Conservation (phyloP, 2,113 vertebrate genomes). For the Epinephelus fuscoguttatus region DNA sequence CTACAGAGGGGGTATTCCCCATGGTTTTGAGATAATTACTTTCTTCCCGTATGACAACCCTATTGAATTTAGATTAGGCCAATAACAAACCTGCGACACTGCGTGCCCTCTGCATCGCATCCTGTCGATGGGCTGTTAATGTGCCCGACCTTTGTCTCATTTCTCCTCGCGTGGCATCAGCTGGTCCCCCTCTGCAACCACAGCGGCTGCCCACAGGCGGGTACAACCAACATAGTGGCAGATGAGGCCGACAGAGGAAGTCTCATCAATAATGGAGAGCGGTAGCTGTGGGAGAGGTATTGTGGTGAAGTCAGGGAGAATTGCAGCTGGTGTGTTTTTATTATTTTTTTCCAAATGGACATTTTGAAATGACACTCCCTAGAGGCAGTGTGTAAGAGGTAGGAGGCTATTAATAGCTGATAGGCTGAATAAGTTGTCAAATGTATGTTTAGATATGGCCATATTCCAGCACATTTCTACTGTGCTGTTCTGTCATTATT, state of each 20-base stretch:
- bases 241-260: slow-evolving; percentile 68
- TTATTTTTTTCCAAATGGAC: slow-evolving; percentile 71
- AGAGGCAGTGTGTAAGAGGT: slow-evolving; percentile 52
- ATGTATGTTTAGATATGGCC: slow-evolving; percentile 23
- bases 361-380: slow-evolving; percentile 66
- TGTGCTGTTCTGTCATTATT: not conserved
- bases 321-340: slow-evolving; percentile 72
- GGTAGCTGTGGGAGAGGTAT: slow-evolving; percentile 65
- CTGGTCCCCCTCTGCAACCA: slow-evolving; percentile 47
- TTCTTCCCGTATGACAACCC: slow-evolving; percentile 62
- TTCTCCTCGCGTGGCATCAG: slow-evolving; percentile 66
- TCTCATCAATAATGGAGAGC: slow-evolving; percentile 78
- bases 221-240: slow-evolving; percentile 50
- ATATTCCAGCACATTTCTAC: slow-evolving; percentile 23
- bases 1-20: slow-evolving; percentile 50
- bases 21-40: slow-evolving; percentile 70
- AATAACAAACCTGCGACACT: slow-evolving; percentile 57
- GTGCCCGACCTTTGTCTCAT: slow-evolving; percentile 47
- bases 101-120: slow-evolving; percentile 44
- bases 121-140: slow-evolving; percentile 69
- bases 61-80: slow-evolving; percentile 75
- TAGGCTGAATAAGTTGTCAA: slow-evolving; percentile 56
- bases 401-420: slow-evolving; percentile 65
- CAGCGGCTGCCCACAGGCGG: slow-evolving; percentile 58
- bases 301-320: slow-evolving; percentile 60